Conservation (phyloP, 2,113 vertebrate genomes). For the Neogobius melanostomus region DNA sequence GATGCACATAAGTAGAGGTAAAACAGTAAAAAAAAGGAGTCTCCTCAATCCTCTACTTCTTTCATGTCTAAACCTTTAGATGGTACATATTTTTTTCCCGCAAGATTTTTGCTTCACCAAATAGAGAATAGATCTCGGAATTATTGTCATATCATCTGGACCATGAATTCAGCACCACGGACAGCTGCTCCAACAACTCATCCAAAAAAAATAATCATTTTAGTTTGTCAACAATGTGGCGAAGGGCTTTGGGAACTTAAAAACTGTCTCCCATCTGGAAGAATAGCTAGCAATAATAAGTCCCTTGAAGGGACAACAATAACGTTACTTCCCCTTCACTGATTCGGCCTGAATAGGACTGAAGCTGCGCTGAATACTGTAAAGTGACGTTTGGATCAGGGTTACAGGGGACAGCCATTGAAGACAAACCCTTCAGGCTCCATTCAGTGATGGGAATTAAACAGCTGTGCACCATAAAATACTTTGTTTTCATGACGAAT, state of each 20-base stretch:
- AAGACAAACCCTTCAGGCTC: neutral
- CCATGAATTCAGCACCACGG: constrained; percentile 67
- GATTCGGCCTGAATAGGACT: constrained; percentile 22
- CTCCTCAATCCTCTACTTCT: neutral
- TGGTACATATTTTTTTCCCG: no score
- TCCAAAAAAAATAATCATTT: neutral
- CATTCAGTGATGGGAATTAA: neutral
- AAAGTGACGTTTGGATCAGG: constrained; percentile 14
- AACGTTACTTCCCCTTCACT: constrained; percentile 52
- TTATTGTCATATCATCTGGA: constrained; percentile 1
- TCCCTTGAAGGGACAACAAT: constrained; percentile 49
- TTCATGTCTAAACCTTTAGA: neutral
- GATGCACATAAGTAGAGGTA: neutral
- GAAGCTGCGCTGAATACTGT: constrained; percentile 35
- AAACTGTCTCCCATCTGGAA: neutral
- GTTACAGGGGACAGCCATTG: neutral
- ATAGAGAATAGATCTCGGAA: neutral
- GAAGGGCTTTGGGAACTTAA: no score
- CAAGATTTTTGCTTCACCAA: neutral
- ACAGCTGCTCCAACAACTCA: constrained; percentile 44
- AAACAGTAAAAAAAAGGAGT: neutral
- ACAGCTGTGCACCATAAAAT: neutral
- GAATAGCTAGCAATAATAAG: constrained; percentile 9
- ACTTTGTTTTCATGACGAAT: neutral
- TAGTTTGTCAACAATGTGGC: neutral